Evolutionary conservation across 1,140 invertebrate species (phyloP).

Genomic region (Oncopodura yosiiana): DNA sequence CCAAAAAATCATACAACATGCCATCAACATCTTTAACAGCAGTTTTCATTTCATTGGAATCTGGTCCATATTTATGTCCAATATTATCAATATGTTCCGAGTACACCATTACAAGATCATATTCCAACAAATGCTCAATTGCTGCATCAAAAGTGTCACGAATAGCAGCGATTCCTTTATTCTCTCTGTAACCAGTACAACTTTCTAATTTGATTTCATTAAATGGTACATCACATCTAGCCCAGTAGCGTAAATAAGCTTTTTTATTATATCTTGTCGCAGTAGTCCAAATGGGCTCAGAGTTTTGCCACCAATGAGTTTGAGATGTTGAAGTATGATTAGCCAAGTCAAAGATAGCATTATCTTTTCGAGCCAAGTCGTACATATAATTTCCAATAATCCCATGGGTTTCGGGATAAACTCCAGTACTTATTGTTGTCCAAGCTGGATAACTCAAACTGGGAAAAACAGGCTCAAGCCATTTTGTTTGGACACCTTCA

Average conservation of each 20-base stretch:
- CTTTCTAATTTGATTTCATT: conserved; percentile 37
- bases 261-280: conserved; percentile 38
- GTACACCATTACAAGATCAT: conserved; percentile 35
- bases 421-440: conserved; percentile 37
- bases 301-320: conserved; percentile 40
- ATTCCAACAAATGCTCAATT: conserved; percentile 22
- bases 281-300: conserved; percentile 41
- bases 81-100: conserved; percentile 37
- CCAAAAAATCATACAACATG: conserved; percentile 35
- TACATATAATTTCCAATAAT: conserved; percentile 42
- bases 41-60: conserved; percentile 35
- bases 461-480: conserved; percentile 38
- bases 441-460: conserved; percentile 38
- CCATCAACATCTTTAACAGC: conserved; percentile 38
- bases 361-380: conserved; percentile 36
- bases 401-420: conserved; percentile 35
- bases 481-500: conserved; percentile 38
- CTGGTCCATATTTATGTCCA: conserved; percentile 39
- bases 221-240: conserved; percentile 42
- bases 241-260: conserved; percentile 41
- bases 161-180: conserved; percentile 11
- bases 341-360: conserved; percentile 35
- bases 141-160: conserved; percentile 14
- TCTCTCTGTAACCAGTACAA: conserved; percentile 30
- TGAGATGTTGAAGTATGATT: conserved; percentile 34